Conservation (phyloP, 2,113 vertebrate species). For the Pollachius pollachius region DNA sequence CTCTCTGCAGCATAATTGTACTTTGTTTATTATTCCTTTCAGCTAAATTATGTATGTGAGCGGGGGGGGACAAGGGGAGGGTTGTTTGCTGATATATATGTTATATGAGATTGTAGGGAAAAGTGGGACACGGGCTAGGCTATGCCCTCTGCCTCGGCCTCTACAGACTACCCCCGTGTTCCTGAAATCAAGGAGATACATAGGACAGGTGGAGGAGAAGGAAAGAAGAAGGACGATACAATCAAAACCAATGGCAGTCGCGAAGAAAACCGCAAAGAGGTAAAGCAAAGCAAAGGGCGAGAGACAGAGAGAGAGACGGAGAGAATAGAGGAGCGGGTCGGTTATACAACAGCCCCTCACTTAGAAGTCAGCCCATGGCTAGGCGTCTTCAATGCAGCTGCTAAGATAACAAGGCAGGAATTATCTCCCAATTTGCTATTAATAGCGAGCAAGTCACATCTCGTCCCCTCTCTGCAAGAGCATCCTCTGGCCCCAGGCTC, state of each 20-base stretch:
- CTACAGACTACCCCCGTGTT: neutral
- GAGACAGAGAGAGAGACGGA: conserved; percentile 13
- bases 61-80: neutral
- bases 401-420: conserved; percentile 71
- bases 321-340: conserved; percentile 27
- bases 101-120: too few relatives aligned
- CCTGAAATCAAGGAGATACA: neutral
- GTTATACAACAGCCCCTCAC: conserved; percentile 57
- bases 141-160: neutral
- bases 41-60: neutral
- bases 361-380: conserved; percentile 44
- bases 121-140: too few relatives aligned
- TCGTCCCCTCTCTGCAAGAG: conserved; percentile 57
- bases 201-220: neutral
- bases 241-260: too few relatives aligned
- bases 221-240: too few relatives aligned
- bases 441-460: conserved; percentile 71
- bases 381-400: conserved; percentile 50
- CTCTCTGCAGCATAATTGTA: neutral
- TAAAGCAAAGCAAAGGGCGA: conserved; percentile 16
- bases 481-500: conserved; percentile 51
- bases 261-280: neutral
- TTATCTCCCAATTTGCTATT: conserved; percentile 74
- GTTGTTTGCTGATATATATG: too few relatives aligned
- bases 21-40: neutral